phyloP scores from a whole-genome alignment of 2,113 vertebrate species.

The Anarhynchus alexandrinus region DNA sequence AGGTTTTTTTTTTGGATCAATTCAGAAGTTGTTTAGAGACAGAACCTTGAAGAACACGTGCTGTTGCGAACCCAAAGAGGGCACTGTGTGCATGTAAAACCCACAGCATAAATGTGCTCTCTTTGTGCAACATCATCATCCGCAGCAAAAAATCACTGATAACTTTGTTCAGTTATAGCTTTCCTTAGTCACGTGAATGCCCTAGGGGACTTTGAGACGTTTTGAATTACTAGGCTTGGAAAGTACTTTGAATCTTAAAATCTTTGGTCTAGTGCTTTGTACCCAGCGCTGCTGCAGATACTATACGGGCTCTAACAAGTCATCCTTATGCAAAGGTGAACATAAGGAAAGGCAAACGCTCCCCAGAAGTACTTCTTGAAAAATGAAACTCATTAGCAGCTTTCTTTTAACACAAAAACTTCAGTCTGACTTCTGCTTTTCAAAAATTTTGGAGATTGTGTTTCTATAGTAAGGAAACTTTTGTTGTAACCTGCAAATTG shows the following conservation, averaged over 20 bases:
- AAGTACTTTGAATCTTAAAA: neutral
- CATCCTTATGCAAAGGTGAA: neutral
- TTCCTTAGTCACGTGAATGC: neutral
- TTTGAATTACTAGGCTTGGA: neutral
- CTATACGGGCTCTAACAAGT: neutral
- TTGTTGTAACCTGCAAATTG: neutral
- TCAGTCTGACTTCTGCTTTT: neutral
- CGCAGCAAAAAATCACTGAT: neutral
- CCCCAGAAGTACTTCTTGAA: neutral
- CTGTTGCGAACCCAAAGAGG: slow-evolving; percentile 24
- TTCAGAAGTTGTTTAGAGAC: neutral
- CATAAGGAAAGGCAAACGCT: neutral
- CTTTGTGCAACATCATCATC: neutral
- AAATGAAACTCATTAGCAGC: neutral
- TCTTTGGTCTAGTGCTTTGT: neutral
- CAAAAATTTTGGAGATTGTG: neutral
- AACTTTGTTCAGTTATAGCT: neutral
- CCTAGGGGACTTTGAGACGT: neutral
- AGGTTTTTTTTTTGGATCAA: rapidly evolving
- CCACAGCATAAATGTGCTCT: rapidly evolving
- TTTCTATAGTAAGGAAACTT: neutral
- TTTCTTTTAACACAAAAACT: neutral
- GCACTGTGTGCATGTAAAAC: neutral
- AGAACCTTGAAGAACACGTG: neutral
- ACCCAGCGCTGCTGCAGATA: rapidly evolving